Conservation (phyloP, 1,140 invertebrate genomes). For the Pseudachorutes palmiensis region DNA sequence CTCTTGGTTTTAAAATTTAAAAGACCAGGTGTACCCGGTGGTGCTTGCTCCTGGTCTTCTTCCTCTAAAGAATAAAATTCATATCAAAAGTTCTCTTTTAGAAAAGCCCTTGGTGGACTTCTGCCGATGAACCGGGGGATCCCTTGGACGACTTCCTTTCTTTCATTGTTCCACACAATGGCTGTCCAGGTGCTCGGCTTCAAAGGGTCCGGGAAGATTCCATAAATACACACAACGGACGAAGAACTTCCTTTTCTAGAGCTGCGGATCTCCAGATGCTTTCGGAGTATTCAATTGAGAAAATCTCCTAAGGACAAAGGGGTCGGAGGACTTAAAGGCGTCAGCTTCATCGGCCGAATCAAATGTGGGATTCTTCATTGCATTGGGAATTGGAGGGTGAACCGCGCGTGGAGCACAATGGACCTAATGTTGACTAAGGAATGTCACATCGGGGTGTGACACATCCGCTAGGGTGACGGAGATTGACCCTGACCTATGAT, state of each 20-base stretch:
- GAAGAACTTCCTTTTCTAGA: background rate
- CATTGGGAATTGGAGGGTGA: too few relatives aligned
- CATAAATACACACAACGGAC: background rate
- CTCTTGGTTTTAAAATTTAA: background rate
- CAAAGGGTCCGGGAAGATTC: background rate
- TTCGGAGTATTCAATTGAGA: background rate
- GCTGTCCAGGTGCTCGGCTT: background rate
- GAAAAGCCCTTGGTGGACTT: background rate
- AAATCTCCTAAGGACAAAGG: background rate
- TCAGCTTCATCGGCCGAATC: background rate
- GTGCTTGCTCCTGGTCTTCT: background rate
- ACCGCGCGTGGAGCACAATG: too few relatives aligned
- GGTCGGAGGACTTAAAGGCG: background rate
- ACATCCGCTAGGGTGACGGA: too few relatives aligned
- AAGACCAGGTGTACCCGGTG: background rate
- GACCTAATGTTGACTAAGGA: background rate
- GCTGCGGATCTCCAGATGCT: background rate
- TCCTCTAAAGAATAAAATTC: too few relatives aligned
- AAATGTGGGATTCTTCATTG: too few relatives aligned
- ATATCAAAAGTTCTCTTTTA: too few relatives aligned
- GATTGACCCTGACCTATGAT: too few relatives aligned
- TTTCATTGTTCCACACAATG: background rate
- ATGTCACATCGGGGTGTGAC: too few relatives aligned
- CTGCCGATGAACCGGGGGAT: background rate
- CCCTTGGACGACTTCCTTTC: background rate